Conservation (phyloP, 2,113 vertebrate genomes). For the Hiodon tergisus region DNA sequence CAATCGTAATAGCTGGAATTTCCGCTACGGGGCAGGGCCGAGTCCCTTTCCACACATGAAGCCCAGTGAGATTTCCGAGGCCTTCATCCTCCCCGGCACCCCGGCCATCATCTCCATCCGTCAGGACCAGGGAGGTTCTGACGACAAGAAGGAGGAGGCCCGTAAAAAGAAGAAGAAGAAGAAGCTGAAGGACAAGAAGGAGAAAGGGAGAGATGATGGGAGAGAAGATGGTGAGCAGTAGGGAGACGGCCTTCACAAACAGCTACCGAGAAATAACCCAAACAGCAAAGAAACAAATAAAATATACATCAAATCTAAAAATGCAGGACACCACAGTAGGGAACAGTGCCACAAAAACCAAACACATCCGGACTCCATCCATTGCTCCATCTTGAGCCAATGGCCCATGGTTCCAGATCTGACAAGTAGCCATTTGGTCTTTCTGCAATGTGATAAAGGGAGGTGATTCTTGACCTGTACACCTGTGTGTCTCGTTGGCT, state of each 20-base stretch:
- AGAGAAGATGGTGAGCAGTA: slow-evolving; percentile 93
- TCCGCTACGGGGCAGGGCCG: slow-evolving; percentile 85
- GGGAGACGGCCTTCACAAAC: slow-evolving; percentile 61
- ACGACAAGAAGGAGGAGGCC: slow-evolving; percentile 94
- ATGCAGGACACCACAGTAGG: background rate
- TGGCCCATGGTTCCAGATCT: no score
- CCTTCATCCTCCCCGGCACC: slow-evolving; percentile 98
- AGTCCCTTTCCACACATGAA: slow-evolving; percentile 83
- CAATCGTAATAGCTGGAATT: slow-evolving; percentile 99
- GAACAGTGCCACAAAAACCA: no score
- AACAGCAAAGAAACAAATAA: slow-evolving; percentile 25
- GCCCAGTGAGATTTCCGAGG: slow-evolving; percentile 93
- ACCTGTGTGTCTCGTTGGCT: no score
- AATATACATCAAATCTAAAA: background rate
- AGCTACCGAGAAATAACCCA: slow-evolving; percentile 54
- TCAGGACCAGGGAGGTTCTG: slow-evolving; percentile 86
- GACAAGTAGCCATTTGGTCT: no score
- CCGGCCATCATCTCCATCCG: slow-evolving; percentile 98
- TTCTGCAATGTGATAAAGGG: no score
- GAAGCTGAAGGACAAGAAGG: slow-evolving; percentile 98
- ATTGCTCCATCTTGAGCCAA: no score
- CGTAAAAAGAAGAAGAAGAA: slow-evolving; percentile 99
- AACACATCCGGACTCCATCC: no score
- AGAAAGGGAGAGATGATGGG: slow-evolving; percentile 90
- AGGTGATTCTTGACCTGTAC: no score